Conservation (phyloP, 2,888 invertebrate genomes). For the Drosophila nr. medialis region DNA sequence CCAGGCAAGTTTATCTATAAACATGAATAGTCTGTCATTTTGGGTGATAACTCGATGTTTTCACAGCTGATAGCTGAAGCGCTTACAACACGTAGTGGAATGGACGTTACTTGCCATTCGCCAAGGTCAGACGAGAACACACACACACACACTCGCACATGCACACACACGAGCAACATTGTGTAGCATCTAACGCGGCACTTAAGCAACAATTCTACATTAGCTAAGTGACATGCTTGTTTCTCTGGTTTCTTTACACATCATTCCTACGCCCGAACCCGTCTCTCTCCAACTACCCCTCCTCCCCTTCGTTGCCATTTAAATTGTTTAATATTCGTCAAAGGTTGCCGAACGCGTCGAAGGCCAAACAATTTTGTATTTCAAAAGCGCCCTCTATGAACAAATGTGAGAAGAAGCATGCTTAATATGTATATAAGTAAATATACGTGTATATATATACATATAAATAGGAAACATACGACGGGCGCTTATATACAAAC, state of each 20-base stretch:
- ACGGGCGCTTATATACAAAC: conserved; percentile 39
- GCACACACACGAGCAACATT: conserved; percentile 5
- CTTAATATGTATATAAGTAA: neutral
- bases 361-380: conserved; percentile 70
- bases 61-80: conserved; percentile 49
- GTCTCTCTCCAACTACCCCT: conserved; percentile 20
- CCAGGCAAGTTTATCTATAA: conserved; percentile 41
- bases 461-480: conserved; percentile 56
- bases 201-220: conserved; percentile 64
- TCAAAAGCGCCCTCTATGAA: conserved; percentile 57
- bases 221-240: conserved; percentile 73
- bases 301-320: conserved; percentile 19
- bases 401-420: conserved; percentile 19
- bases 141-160: neutral
- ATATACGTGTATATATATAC: conserved; percentile 16
- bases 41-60: conserved; percentile 40
- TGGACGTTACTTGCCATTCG: conserved; percentile 36
- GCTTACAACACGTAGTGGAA: conserved; percentile 32
- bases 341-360: conserved; percentile 77
- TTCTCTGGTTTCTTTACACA: conserved; percentile 73
- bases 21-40: conserved; percentile 14
- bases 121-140: conserved; percentile 43
- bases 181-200: conserved; percentile 48
- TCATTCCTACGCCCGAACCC: conserved; percentile 52
- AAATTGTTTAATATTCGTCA: conserved; percentile 80